Evolutionary conservation across 2,113 vertebrate species (phyloP).

Genomic region (Isichthys henryi): DNA sequence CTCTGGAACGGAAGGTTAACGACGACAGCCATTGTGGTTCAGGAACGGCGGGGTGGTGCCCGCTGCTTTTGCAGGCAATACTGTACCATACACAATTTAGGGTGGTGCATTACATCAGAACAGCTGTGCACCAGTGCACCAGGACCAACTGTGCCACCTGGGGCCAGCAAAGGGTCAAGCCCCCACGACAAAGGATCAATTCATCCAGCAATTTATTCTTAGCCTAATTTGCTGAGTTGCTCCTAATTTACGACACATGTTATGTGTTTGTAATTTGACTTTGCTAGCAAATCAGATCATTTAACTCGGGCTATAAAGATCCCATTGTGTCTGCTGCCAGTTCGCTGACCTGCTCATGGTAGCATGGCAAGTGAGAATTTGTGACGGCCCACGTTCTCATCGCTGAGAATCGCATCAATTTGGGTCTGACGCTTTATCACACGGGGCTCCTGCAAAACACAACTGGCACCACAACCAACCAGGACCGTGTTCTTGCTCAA

Average conservation of each 20-base stretch:
- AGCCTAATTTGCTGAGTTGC: neutral
- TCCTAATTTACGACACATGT: neutral
- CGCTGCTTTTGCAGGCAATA: conserved; percentile 31
- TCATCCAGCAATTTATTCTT: neutral
- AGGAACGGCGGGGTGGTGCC: conserved; percentile 34
- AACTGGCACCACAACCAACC: conserved; percentile 35
- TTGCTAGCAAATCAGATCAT: neutral
- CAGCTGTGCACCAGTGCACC: neutral
- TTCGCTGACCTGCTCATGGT: neutral
- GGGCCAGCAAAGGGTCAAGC: neutral
- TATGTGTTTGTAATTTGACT: neutral
- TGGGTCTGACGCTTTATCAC: neutral
- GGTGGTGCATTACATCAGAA: conserved; percentile 26
- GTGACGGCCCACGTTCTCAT: neutral
- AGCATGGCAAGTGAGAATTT: neutral
- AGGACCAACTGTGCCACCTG: conserved; percentile 26
- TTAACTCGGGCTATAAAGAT: neutral
- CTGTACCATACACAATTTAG: conserved; percentile 48
- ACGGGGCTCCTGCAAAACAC: conserved; percentile 27
- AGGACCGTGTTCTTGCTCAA: conserved; percentile 53
- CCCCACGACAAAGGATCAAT: neutral
- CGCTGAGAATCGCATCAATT: neutral
- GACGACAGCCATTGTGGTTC: conserved; percentile 37
- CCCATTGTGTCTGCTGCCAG: neutral
- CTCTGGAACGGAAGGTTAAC: conserved; percentile 42